Evolutionary conservation across 2,888 invertebrate genomes (phyloP), one percentile per base, ranked within the genome.

Genomic region (Asteroscopus sphinx): DNA sequence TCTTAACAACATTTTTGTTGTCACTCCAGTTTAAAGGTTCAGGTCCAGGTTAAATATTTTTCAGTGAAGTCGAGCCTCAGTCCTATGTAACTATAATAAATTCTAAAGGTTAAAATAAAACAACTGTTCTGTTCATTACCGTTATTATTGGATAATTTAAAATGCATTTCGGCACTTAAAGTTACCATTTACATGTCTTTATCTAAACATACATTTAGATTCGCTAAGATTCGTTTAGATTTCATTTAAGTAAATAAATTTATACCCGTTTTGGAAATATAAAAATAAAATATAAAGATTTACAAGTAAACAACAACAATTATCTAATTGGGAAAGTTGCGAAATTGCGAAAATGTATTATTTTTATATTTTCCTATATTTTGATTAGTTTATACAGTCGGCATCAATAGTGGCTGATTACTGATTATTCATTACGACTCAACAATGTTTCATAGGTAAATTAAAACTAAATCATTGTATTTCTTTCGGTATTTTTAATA

Each of bases 121-220:
- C 79, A 73, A 79, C 45, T n/a, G 1, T 41, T 46, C 61, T 32
- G 48, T 48, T 71, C 67, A 48, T 84, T 79, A 81, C 80, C 80
- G 82, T 83, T 79, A 82, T 87, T 88, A 88, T 83, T 89, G 80
- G 84, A 91, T 91, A 88, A 74, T 89, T 90, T 86, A 90, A 91
- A 90, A 92, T 90, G 91, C 86, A 87, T 87, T 82, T 77, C 83
- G 79, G 87, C 77, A 88, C 88, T 72, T 75, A 73, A 56, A 74
- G 53, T 82, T 88, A 83, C 86, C 84, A 65, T 48, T 69, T 61
- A 87, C 80, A 86, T 81, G 83, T 88, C 81, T 88, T 87, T 84
- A 80, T 86, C 87, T 87, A 89, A 89, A 89, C 82, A 82, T 87
- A 86, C 80, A 89, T 85, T 86, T 83, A 88, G 79, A 82, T 77